These are phyloP conservation scores for Aelia acuminata DNA, from an alignment of 2,888 invertebrate genomes.

Conservation along the genomic window DNA sequence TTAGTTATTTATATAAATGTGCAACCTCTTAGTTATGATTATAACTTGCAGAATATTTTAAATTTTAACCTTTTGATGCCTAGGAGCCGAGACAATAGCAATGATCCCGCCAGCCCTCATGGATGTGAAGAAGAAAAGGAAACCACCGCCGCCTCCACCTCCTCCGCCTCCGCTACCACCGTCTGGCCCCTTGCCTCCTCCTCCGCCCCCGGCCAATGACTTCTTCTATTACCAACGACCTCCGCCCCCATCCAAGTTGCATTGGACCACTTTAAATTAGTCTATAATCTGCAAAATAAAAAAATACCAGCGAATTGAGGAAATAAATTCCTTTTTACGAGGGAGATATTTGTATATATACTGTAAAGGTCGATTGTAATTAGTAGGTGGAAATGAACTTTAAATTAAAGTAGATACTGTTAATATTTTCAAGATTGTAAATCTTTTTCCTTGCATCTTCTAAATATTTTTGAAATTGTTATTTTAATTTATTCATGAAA, in stretches of 20 bases:
- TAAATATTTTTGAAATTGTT: constrained; percentile 47
- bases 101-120: constrained; percentile 61
- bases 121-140: constrained; percentile 62
- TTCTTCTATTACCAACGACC: constrained; percentile 54
- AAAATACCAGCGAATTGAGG: not conserved
- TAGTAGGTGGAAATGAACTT: constrained; percentile 2
- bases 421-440: constrained; percentile 8
- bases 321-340: constrained; percentile 13
- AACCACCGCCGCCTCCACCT: constrained; percentile 53
- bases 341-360: constrained; percentile 31
- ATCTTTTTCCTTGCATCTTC: not conserved
- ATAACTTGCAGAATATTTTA: not conserved
- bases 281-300: not conserved
- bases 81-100: not conserved
- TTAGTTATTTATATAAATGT: not conserved
- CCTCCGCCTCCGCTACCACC: constrained; percentile 60
- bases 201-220: constrained; percentile 55
- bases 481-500: constrained; percentile 54
- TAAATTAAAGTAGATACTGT: not conserved
- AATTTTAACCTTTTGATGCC: not conserved
- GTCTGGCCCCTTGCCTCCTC: constrained; percentile 54
- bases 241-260: constrained; percentile 50
- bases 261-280: constrained; percentile 44
- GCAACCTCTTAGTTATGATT: not conserved
- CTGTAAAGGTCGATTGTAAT: constrained; percentile 22